Base-by-base conservation (phyloP, 2,888 invertebrate species). In the Chaitophorus viminalis region DNA sequence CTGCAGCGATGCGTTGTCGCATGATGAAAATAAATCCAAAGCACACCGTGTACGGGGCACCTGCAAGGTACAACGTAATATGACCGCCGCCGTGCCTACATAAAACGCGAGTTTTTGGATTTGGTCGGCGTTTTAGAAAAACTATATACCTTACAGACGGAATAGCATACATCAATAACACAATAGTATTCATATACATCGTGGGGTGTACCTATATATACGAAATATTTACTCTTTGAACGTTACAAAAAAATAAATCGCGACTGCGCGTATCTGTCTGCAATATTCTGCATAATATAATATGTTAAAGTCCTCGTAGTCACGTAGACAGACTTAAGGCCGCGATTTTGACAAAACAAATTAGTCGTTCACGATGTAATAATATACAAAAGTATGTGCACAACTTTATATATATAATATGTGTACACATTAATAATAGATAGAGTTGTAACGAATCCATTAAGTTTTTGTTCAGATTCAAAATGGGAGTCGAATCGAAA, bases 31-130 rank as follows among this genome's bases (percentile, higher is more conserved):
- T 31, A 70, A 82, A 82, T 82, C 70, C 31, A 25, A 70, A 82
- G n/a, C 82, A n/a, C 46, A 46, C 70, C 46, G 79, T 70, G n/a
- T n/a, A n/a, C n/a, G 82, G 46, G 68, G 46, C 46, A 81, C 65
- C 68, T 65, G 79, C 39, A 68, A 11, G 11, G 29, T 39, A 46
- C 70, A 46, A 46, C 25, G 81, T 82, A 70, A 68, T 21, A 52
- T 31, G 65, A 29, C 14, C 46, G 46, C n/a, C 68, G 68, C 14
- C 68, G 68, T 46, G 46, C 29, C 25, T 21, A 46, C n/a, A 46
- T 46, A 11, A 46, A 46, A 46, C 14, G 70, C 25, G 70, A 82
- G 29, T 46, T 31, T 31, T 29, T 70, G 68, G 31, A 46, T 31
- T 5, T 31, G 39, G 70, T 14, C 25, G 21, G 65, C n/a, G 39